phyloP scores from a whole-genome alignment of 2,113 vertebrate genomes.

The Thalassarche chlororhynchos region DNA sequence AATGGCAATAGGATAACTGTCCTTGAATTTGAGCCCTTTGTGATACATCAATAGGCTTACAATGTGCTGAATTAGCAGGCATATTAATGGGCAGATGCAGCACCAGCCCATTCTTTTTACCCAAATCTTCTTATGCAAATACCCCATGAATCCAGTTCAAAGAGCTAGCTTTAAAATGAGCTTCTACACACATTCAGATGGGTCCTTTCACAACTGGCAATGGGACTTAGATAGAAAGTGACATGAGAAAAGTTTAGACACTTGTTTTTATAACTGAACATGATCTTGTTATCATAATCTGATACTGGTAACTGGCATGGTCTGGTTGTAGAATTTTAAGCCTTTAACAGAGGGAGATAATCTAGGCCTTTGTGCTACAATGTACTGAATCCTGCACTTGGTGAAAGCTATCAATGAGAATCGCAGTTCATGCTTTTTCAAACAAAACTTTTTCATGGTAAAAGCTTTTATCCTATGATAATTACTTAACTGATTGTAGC shows the following conservation, averaged over 20 bases:
- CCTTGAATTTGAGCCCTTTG: slow-evolving; percentile 95
- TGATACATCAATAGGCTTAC: slow-evolving; percentile 98
- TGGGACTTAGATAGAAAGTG: slow-evolving; percentile 89
- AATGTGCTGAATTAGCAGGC: slow-evolving; percentile 99
- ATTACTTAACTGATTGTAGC: slow-evolving; percentile 85
- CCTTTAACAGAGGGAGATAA: slow-evolving; percentile 89
- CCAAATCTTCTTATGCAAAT: slow-evolving; percentile 99
- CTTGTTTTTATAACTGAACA: slow-evolving; percentile 96
- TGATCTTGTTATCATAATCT: slow-evolving; percentile 98
- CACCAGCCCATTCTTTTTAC: slow-evolving; percentile 89
- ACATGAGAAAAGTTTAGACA: slow-evolving; percentile 99
- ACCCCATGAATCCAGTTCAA: slow-evolving; percentile 99
- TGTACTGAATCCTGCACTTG: slow-evolving; percentile 90
- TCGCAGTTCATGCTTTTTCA: slow-evolving; percentile 86
- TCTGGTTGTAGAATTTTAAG: slow-evolving; percentile 89
- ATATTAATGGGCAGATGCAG: slow-evolving; percentile 99
- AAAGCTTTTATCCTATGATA: slow-evolving; percentile 90
- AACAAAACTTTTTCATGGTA: slow-evolving; percentile 86
- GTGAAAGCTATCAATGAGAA: slow-evolving; percentile 85
- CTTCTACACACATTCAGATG: slow-evolving; percentile 83
- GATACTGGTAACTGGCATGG: slow-evolving; percentile 90
- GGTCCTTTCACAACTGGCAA: slow-evolving; percentile 77
- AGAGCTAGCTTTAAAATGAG: slow-evolving; percentile 92
- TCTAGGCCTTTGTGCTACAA: slow-evolving; percentile 92
- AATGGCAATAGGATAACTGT: slow-evolving; percentile 98